A percentile compares a stretch with the other conserved stretches of the same genome.
These are phyloP conservation scores for Cremastinae sp. DNA, from an alignment of 2,888 invertebrate genomes.

Conservation along the genomic window DNA sequence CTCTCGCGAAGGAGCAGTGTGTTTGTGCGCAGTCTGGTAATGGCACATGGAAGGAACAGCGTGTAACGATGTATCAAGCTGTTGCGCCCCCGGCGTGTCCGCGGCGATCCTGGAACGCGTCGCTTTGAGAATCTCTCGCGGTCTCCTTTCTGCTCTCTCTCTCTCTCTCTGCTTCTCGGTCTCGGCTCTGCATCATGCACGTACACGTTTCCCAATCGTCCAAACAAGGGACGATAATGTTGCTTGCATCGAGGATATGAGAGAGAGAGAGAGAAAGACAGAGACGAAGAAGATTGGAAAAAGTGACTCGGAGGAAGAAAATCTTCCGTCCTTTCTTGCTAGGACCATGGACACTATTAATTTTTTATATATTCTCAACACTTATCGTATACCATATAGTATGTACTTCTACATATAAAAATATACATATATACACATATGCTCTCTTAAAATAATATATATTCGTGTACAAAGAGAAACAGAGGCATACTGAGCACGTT, in stretches of 20 bases:
- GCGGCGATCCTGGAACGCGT: conserved; percentile 75
- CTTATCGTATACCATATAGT: conserved; percentile 61
- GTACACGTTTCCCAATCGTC: conserved; percentile 77
- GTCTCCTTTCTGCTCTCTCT: too few relatives aligned
- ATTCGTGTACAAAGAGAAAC: conserved; percentile 22
- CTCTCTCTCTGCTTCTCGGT: conserved; percentile 69
- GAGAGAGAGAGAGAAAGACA: conserved; percentile 18
- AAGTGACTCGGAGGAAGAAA: conserved; percentile 32
- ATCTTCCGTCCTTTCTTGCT: conserved; percentile 68
- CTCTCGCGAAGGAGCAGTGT: conserved; percentile 22
- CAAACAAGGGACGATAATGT: conserved; percentile 78
- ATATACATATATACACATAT: conserved; percentile 25
- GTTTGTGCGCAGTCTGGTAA: conserved; percentile 53
- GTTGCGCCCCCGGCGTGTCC: conserved; percentile 80
- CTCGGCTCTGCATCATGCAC: conserved; percentile 76
- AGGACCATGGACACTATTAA: conserved; percentile 79
- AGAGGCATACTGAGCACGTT: conserved; percentile 51
- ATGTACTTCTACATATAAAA: conserved; percentile 1
- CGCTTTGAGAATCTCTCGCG: conserved; percentile 74
- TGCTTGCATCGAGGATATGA: conserved; percentile 20
- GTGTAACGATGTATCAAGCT: conserved; percentile 80
- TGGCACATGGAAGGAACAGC: conserved; percentile 75
- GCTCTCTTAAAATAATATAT: neutral
- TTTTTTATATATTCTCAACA: conserved; percentile 72
- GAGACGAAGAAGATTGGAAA: conserved; percentile 10